Base-by-base conservation (phyloP, 1,140 invertebrate genomes). In the Drosophila ohnishii region DNA sequence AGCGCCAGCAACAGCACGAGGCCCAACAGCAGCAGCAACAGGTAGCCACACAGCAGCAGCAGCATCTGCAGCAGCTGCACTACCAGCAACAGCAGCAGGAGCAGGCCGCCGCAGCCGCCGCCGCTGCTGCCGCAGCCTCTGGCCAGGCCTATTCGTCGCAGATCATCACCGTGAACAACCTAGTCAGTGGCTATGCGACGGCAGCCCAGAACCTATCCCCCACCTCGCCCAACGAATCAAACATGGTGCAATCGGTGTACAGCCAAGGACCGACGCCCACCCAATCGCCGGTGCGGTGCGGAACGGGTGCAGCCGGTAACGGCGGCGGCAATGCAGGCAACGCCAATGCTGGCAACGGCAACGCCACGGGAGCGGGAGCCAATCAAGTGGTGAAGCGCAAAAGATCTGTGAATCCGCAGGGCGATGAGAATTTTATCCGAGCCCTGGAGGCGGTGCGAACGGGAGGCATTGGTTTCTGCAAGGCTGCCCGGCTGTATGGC, bases 401-500 rank as follows among this genome's bases (percentile, higher is more conserved):
- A 87, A 91, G 94, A 34, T 94, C 93, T 35, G 93, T 94, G 8
- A 95, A 96, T 91, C 95, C 95, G 0, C 95, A 96, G 83, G 94
- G 94, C 1, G 96, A 96, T 75, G 95, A 96, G 83, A 96, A 96
- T 90, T 96, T 96, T 87, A 94, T 96, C 56, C 92, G 94, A 9
- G 96, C 96, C 0, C 91, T 97, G 19, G 95, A 96, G 81, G 96
- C 96, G 2, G 96, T 96, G 0, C 93, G 96, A 16, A 94, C 94
- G 66, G 96, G 96, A n/a, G 95, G 95, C 19, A 96, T 97, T 66
- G 96, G 96, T 2, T 96, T 97, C 91, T 96, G 96, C 90, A 96
- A 96, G 78, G 96, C 96, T 8, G 96, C 96, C 0, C 93, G 95
- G 40, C 94, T 96, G 91, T 96, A 95, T 89, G 96, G 96, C 14